These are phyloP conservation scores for Chrysolina oricalcia DNA, from an alignment of 2,888 invertebrate genomes.

Conservation along the genomic window DNA sequence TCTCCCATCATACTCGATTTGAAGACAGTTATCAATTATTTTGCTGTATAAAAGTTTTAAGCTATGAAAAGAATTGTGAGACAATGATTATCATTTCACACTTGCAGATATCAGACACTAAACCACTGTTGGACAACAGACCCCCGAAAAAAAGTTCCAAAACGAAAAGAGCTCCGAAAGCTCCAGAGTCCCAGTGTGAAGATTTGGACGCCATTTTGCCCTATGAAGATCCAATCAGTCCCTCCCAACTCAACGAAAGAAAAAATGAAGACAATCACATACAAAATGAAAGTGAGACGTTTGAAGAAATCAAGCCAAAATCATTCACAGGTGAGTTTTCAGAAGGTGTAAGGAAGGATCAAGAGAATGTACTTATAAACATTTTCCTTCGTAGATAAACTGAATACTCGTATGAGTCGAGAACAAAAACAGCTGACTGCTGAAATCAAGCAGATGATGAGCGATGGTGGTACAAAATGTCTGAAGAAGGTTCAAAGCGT, in stretches of 20 bases:
- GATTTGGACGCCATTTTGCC: slow-evolving; percentile 70
- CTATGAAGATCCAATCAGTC: slow-evolving; percentile 67
- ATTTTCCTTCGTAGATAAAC: slow-evolving; percentile 71
- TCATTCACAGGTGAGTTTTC: slow-evolving; percentile 64
- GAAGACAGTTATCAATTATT: too few species aligned
- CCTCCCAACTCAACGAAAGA: background rate
- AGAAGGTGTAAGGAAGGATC: background rate
- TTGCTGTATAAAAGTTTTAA: too few species aligned
- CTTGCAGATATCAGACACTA: slow-evolving; percentile 64
- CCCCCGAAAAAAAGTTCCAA: slow-evolving; percentile 76
- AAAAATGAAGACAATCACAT: slow-evolving; percentile 21
- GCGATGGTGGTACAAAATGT: slow-evolving; percentile 66
- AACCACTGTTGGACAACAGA: slow-evolving; percentile 70
- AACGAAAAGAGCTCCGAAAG: slow-evolving; percentile 74
- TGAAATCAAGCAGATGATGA: slow-evolving; percentile 71
- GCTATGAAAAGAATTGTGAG: too few species aligned
- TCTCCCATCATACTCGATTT: too few species aligned
- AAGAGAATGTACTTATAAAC: slow-evolving; percentile 70
- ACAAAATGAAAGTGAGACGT: slow-evolving; percentile 48
- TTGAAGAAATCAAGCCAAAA: slow-evolving; percentile 76
- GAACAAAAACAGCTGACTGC: slow-evolving; percentile 72
- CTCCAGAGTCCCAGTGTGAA: slow-evolving; percentile 68
- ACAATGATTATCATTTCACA: slow-evolving; percentile 7
- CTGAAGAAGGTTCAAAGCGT: slow-evolving; percentile 72
- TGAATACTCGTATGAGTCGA: slow-evolving; percentile 72